A percentile compares a stretch with the other conserved stretches of the same genome.
Evolutionary conservation across 2,888 invertebrate genomes (phyloP).

Genomic region (Suillia variegata): DNA sequence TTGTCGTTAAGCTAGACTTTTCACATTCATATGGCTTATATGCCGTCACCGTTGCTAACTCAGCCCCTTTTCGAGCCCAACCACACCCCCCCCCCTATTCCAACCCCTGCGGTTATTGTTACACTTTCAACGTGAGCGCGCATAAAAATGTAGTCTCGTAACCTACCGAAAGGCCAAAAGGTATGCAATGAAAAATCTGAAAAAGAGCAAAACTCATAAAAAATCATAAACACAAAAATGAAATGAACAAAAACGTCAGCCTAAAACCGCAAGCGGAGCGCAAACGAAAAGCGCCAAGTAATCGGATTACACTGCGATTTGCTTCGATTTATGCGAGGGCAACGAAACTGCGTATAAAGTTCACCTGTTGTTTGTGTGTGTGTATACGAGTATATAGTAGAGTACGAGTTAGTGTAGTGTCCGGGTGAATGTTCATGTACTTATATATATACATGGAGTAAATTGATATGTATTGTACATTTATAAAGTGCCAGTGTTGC

Average conservation of each 20-base stretch:
- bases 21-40: too few relatives aligned
- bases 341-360: neutral
- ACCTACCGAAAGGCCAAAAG: neutral
- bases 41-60: too few relatives aligned
- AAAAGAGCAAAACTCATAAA: neutral
- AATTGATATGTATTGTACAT: neutral
- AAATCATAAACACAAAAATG: neutral
- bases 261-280: conserved; percentile 4
- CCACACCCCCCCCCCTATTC: too few relatives aligned
- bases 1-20: too few relatives aligned
- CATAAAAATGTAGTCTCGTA: neutral
- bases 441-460: neutral
- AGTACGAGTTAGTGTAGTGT: too few relatives aligned
- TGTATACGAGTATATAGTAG: too few relatives aligned
- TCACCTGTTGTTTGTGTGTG: neutral
- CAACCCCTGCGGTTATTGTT: too few relatives aligned
- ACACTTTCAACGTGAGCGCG: too few relatives aligned
- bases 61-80: too few relatives aligned
- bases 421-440: too few relatives aligned
- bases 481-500: too few relatives aligned
- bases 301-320: conserved; percentile 20
- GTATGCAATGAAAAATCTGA: too few relatives aligned
- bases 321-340: conserved; percentile 13
- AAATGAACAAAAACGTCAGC: neutral
- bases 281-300: conserved; percentile 7